Percentiles rank a stretch among this genome's conserved stretches.
Evolutionary conservation across 1,140 invertebrate species (phyloP).

Genomic region (Drosophila kanapiae): DNA sequence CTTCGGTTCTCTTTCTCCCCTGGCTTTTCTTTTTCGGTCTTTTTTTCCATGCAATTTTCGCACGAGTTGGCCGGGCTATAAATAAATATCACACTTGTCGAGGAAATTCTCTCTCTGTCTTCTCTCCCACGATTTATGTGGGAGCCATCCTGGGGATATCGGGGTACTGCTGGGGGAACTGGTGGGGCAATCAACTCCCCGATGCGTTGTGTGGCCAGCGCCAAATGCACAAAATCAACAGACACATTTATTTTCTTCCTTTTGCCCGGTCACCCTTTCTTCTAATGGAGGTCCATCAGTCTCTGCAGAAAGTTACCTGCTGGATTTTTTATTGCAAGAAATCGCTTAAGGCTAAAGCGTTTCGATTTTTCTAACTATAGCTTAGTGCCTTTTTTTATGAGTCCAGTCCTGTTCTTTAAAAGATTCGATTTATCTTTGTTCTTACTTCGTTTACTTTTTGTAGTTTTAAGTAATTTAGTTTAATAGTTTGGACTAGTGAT

Average conservation of each 20-base stretch:
- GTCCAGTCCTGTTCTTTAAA: not conserved
- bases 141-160: conserved; percentile 50
- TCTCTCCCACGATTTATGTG: conserved; percentile 65
- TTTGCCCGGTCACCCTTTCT: conserved; percentile 18
- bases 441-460: no score
- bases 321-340: not conserved
- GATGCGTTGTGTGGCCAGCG: conserved; percentile 37
- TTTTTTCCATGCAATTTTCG: conserved; percentile 38
- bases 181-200: conserved; percentile 27
- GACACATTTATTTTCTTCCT: conserved; percentile 63
- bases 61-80: conserved; percentile 63
- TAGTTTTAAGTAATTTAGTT: no score
- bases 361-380: not conserved
- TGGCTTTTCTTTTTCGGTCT: conserved; percentile 11
- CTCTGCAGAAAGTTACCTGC: conserved; percentile 13
- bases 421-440: not conserved
- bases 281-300: conserved; percentile 19
- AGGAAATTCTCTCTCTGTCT: conserved; percentile 54
- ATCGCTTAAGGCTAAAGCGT: not conserved
- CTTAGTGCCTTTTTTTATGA: not conserved
- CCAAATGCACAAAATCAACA: conserved; percentile 71
- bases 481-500: no score
- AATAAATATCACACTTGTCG: conserved; percentile 78
- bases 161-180: not conserved
- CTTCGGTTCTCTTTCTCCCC: conserved; percentile 32